Evolutionary conservation across 2,888 invertebrate species (phyloP).

Genomic region (Perizoma affinitatum): DNA sequence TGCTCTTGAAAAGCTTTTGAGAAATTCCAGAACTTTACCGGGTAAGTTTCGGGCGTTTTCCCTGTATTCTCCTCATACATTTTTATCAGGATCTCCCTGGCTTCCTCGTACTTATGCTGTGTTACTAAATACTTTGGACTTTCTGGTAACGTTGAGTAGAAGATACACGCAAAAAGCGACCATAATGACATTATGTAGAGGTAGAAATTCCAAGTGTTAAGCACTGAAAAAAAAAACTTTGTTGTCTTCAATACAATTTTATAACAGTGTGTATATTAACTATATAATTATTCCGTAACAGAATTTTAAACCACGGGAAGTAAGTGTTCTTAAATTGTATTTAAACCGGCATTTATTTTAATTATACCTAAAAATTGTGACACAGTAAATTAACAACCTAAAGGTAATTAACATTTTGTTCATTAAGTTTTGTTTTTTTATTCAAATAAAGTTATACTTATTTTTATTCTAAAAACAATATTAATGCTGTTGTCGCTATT

Average conservation of each 20-base stretch:
- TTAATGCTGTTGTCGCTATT: no score
- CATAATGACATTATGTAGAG: slow-evolving; percentile 58
- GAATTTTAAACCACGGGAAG: no score
- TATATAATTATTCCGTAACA: no score
- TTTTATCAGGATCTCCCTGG: slow-evolving; percentile 59
- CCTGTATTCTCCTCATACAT: slow-evolving; percentile 66
- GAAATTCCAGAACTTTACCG: slow-evolving; percentile 50
- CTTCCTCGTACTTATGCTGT: slow-evolving; percentile 63
- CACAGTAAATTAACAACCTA: no score
- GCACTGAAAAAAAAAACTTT: slow-evolving; percentile 53
- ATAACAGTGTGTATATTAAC: no score
- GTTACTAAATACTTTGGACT: slow-evolving; percentile 70
- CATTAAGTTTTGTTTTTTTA: no score
- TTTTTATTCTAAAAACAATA: no score
- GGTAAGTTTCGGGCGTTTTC: slow-evolving; percentile 58
- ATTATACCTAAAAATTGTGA: no score
- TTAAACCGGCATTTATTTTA: no score
- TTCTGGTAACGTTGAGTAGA: slow-evolving; percentile 62
- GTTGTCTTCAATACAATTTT: background rate
- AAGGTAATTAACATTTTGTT: no score
- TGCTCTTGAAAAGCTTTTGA: slow-evolving; percentile 21
- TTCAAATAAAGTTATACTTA: no score
- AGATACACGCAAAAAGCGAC: slow-evolving; percentile 53
- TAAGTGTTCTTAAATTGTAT: no score
- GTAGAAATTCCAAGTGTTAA: slow-evolving; percentile 73